Base-by-base conservation (phyloP, 2,113 vertebrate species). In the Anguilla japonica region DNA sequence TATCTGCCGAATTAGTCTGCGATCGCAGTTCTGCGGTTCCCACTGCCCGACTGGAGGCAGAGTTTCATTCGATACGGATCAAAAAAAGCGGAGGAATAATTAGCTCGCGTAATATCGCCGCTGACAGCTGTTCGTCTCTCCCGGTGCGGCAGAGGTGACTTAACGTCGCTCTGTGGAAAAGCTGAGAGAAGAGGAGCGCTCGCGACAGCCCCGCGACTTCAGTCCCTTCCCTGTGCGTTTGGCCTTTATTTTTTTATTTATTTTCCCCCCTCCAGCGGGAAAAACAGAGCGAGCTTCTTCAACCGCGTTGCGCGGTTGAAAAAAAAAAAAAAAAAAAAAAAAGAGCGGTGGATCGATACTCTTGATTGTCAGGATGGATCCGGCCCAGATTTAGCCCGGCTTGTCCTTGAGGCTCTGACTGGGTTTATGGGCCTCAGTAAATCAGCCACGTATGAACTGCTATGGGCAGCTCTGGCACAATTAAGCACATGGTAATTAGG, bases 331-430 rank as follows among this genome's bases (percentile, higher is more conserved):
- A 29, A 71, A 84, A 34, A 34, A 34, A 34, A 34, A 14, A 18
- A 29, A 29, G 78, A 43, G 41, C 50, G 71, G 50, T 22, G 39
- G 67, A 79, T 85, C 41, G 29, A 85, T 79, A 53, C 41, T n/a
- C 67, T 34, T 79, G 71, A 71, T 85, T 79, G 71, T 79, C 84
- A 56, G 84, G n/a, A 85, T 53, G 46, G 46, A 40, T 20, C 40
- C 43, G 39, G 46, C 14, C 46, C 84, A 50, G 71, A 11, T 18
- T 75, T 22, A 46, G 46, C 29, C 63, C 39, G 41, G 75, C 22
- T 39, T 85, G 84, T 85, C 84, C 84, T 85, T 85, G 84, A 81
- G 40, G 26, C 20, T 41, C 29, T 85, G 84, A 85, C 84, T 53
- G 34, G 7, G 67, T 85, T 85, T 79, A 79, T 9, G 46, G 71